phyloP scores from a whole-genome alignment of 2,797 vertebrate species.

The Tolypeutes matacus region DNA sequence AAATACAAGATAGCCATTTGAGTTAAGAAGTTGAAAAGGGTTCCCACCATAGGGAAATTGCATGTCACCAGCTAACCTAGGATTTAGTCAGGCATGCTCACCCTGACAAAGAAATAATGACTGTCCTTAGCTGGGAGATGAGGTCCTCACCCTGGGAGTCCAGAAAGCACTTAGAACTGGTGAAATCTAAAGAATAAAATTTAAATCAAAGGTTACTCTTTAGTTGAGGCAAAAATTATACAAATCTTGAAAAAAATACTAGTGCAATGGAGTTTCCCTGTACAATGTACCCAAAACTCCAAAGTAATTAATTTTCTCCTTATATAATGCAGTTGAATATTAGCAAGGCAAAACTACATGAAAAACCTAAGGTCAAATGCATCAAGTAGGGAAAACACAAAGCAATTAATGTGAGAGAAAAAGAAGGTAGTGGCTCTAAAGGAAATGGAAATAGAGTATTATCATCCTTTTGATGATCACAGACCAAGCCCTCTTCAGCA shows the following conservation, averaged over 20 bases:
- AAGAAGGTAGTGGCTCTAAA: conserved; percentile 25
- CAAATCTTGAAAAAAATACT: not conserved
- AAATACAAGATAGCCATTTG: not conserved
- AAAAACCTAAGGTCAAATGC: conserved; percentile 69
- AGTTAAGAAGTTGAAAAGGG: conserved; percentile 16
- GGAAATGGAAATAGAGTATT: conserved; percentile 66
- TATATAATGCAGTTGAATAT: conserved; percentile 53
- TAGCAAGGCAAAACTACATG: conserved; percentile 57
- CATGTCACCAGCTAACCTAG: not conserved
- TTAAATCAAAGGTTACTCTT: conserved; percentile 25
- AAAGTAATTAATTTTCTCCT: conserved; percentile 69
- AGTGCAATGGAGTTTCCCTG: conserved; percentile 31
- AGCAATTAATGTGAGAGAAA: conserved; percentile 72
- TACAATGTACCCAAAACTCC: conserved; percentile 14
- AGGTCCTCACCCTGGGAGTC: not conserved
- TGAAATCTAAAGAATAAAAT: not conserved
- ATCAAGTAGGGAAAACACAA: conserved; percentile 69
- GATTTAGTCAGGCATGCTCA: not conserved
- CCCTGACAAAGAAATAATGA: not conserved
- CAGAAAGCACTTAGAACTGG: conserved; percentile 13
- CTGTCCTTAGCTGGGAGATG: not conserved
- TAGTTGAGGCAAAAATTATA: conserved; percentile 18
- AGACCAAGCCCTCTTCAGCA: conserved; percentile 68
- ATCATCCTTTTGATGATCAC: conserved; percentile 52
- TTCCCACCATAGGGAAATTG: not conserved